Evolutionary conservation across 2,888 invertebrate species (phyloP).

Genomic region (Cataglyphis rosenhaueri): DNA sequence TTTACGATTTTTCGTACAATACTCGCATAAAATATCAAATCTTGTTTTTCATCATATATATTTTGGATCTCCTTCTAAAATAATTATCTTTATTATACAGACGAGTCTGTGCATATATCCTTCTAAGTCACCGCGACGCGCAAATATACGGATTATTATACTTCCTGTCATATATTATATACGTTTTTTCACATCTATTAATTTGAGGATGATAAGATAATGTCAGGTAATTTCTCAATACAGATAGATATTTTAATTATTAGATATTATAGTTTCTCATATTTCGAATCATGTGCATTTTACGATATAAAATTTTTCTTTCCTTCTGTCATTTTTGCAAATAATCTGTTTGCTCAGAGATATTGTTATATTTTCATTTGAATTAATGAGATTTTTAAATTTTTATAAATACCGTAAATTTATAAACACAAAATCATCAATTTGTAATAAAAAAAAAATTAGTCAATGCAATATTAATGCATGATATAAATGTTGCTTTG

Average conservation of each 20-base stretch:
- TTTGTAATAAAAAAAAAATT: slow-evolving; percentile 5
- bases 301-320: neutral
- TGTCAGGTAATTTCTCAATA: neutral
- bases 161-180: neutral
- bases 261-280: neutral
- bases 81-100: neutral
- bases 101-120: neutral
- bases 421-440: neutral
- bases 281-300: too few species aligned
- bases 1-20: neutral
- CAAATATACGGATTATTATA: slow-evolving; percentile 8
- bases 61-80: neutral
- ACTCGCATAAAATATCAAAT: neutral
- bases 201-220: neutral
- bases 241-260: neutral
- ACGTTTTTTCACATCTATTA: neutral
- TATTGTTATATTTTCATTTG: neutral
- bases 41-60: neutral
- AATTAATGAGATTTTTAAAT: neutral
- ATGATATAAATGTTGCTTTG: slow-evolving; percentile 32
- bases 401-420: slow-evolving; percentile 19
- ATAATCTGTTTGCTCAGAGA: neutral
- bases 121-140: neutral
- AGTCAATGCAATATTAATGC: slow-evolving; percentile 5
- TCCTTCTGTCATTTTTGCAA: neutral